Evolutionary conservation across 2,113 vertebrate species (phyloP).

Genomic region (Neotoma lepida): DNA sequence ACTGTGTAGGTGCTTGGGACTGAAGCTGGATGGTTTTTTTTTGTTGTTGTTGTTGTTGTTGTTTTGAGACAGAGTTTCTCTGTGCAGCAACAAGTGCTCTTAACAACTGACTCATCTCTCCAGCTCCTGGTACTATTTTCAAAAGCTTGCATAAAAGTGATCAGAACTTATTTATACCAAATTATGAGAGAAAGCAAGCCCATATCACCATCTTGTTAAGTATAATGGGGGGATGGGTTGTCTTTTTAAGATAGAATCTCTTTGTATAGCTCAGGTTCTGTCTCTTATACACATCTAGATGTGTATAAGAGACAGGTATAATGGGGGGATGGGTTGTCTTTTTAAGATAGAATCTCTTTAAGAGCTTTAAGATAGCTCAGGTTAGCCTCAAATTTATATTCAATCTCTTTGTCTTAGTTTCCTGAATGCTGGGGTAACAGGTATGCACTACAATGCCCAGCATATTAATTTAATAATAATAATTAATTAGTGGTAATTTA

Average conservation of each 20-base stretch:
- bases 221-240: neutral
- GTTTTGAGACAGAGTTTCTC: too few species aligned
- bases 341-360: neutral
- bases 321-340: too few species aligned
- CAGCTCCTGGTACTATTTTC: neutral
- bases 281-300: too few species aligned
- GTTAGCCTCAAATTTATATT: neutral
- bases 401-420: neutral
- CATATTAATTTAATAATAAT: neutral
- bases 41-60: too few species aligned
- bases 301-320: too few species aligned
- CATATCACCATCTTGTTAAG: conserved; percentile 19
- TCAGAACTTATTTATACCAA: conserved; percentile 1
- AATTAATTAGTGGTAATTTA: neutral
- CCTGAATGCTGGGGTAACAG: neutral
- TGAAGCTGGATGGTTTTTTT: too few species aligned
- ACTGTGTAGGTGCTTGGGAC: neutral
- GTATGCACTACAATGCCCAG: neutral
- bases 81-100: neutral
- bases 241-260: neutral
- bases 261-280: neutral
- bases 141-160: neutral
- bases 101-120: neutral
- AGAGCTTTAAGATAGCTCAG: too few species aligned
- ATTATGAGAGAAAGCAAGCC: conserved; percentile 31